These are phyloP conservation scores for Antennarius maculatus DNA, from an alignment of 2,797 vertebrate species.

Conservation along the genomic window DNA sequence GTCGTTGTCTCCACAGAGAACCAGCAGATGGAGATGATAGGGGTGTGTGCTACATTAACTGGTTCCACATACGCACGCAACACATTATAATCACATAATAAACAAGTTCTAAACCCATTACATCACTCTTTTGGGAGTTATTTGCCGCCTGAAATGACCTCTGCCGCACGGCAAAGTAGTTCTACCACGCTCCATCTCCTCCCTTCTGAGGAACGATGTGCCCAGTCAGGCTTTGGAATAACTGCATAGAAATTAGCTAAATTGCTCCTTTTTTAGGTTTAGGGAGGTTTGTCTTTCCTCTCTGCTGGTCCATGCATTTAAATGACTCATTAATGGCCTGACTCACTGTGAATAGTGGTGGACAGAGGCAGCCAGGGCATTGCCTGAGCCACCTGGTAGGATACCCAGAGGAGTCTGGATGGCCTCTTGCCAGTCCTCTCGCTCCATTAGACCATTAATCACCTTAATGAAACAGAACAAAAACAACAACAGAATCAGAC, in stretches of 20 bases:
- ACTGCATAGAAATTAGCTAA: slow-evolving; percentile 70
- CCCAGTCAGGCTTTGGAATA: slow-evolving; percentile 72
- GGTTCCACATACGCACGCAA: slow-evolving; percentile 23
- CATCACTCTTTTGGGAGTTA: slow-evolving; percentile 65
- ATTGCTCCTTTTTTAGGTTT: slow-evolving; percentile 46
- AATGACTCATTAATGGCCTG: slow-evolving; percentile 71
- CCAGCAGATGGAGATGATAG: slow-evolving; percentile 64
- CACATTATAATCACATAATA: slow-evolving; percentile 57
- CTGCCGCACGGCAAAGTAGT: slow-evolving; percentile 36
- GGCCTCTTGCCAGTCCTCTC: slow-evolving; percentile 88
- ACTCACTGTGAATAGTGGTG: slow-evolving; percentile 92
- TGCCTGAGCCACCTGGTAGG: slow-evolving; percentile 92
- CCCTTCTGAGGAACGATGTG: slow-evolving; percentile 57
- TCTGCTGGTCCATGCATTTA: slow-evolving; percentile 74
- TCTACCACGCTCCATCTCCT: slow-evolving; percentile 28
- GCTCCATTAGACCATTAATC: slow-evolving; percentile 94
- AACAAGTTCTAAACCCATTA: slow-evolving; percentile 60
- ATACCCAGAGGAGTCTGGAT: slow-evolving; percentile 89
- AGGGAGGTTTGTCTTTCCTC: slow-evolving; percentile 30
- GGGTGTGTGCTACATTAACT: slow-evolving; percentile 5
- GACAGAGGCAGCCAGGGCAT: slow-evolving; percentile 91
- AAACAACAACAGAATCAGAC: slow-evolving; percentile 12
- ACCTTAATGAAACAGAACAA: slow-evolving; percentile 79
- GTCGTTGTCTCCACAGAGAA: slow-evolving; percentile 27
- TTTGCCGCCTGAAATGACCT: slow-evolving; percentile 59